phyloP scores from a whole-genome alignment of 2,888 invertebrate species.

The Scrobipalpa costella region DNA sequence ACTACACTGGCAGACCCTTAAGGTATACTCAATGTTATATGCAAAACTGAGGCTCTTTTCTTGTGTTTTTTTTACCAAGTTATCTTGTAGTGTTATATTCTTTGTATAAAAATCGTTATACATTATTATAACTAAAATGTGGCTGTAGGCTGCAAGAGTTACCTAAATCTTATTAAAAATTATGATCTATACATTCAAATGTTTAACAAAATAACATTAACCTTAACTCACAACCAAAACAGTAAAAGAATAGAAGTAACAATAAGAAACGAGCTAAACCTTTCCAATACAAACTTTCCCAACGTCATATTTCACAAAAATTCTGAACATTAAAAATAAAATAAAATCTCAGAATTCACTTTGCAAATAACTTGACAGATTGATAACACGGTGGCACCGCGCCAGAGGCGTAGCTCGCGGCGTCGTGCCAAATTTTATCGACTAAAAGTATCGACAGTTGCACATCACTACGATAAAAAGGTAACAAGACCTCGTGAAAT shows the following conservation, averaged over 20 bases:
- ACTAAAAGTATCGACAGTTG: constrained; percentile 33
- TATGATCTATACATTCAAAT: no score
- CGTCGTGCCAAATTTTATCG: constrained; percentile 28
- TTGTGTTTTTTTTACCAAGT: no score
- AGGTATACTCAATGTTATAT: no score
- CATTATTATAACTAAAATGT: no score
- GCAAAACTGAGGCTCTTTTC: no score
- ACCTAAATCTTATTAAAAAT: no score
- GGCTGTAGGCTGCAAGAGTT: no score
- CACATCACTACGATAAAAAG: constrained; percentile 24
- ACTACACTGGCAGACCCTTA: no score
- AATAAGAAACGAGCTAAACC: neutral
- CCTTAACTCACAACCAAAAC: no score
- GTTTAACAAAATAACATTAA: no score
- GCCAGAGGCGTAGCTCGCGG: constrained; percentile 14
- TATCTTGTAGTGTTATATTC: no score
- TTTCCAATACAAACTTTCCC: constrained; percentile 16
- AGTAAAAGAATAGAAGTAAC: neutral
- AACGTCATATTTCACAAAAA: constrained; percentile 15
- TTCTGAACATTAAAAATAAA: constrained; percentile 20
- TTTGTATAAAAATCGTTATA: no score
- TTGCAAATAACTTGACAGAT: constrained; percentile 23
- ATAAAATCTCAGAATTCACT: constrained; percentile 17
- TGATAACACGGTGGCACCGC: constrained; percentile 19
- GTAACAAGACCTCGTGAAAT: constrained; percentile 21